These are phyloP conservation scores for Lepilemur septentrionalis DNA, from an alignment of 2,797 vertebrate species.

Conservation along the genomic window DNA sequence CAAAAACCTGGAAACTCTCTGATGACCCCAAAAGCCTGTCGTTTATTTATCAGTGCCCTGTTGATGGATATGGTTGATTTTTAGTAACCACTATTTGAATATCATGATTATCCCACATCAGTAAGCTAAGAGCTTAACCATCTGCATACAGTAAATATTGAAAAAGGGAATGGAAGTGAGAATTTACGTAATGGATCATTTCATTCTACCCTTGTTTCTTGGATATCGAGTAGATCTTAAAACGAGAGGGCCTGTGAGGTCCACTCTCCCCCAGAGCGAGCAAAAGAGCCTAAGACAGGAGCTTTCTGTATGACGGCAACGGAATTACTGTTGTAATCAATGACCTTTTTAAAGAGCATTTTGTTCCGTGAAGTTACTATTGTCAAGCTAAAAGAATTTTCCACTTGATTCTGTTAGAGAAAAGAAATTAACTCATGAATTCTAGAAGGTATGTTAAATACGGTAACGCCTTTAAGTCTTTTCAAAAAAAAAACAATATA, in stretches of 20 bases:
- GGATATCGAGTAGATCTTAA: neutral
- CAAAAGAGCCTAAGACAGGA: neutral
- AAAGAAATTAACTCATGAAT: neutral
- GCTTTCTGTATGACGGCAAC: neutral
- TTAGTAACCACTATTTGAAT: neutral
- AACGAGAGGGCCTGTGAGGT: too few species aligned
- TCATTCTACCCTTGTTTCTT: neutral
- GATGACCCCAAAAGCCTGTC: neutral
- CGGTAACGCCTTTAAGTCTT: neutral
- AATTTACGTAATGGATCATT: neutral
- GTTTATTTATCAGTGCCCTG: neutral
- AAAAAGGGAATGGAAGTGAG: neutral
- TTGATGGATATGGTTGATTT: neutral
- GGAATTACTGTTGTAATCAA: neutral
- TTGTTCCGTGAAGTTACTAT: neutral
- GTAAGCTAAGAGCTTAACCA: neutral
- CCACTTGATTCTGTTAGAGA: neutral
- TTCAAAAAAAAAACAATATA: neutral
- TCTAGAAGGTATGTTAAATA: neutral
- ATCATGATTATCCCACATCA: neutral
- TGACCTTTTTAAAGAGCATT: neutral
- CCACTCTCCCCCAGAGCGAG: fast-evolving
- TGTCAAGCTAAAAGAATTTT: neutral
- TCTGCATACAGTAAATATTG: neutral
- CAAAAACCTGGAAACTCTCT: neutral